phyloP scores from a whole-genome alignment of 2,888 invertebrate genomes.

The Cenopis cana region DNA sequence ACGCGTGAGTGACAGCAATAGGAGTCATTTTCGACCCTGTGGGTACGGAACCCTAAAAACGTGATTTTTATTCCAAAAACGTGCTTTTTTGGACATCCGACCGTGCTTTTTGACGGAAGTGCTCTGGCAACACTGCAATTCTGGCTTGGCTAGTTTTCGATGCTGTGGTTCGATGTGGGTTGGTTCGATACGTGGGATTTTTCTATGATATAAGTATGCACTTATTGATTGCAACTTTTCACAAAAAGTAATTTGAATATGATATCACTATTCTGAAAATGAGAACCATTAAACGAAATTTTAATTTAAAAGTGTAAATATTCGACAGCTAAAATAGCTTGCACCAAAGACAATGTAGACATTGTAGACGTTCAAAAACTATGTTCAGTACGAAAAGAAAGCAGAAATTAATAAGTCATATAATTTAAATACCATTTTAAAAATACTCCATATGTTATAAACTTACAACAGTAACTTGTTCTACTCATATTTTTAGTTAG shows the following conservation, averaged over 20 bases:
- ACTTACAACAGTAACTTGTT: not conserved
- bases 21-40: no score
- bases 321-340: no score
- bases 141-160: no score
- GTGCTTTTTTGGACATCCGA: no score
- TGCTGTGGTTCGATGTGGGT: no score
- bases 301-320: not conserved
- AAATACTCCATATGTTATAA: not conserved
- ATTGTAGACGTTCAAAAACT: conserved; percentile 7
- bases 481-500: not conserved
- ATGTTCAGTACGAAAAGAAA: not conserved
- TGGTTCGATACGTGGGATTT: not conserved
- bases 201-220: not conserved
- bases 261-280: not conserved
- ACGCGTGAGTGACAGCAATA: no score
- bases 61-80: no score
- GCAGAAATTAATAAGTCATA: not conserved
- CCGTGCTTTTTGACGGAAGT: no score
- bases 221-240: not conserved
- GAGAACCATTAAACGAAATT: not conserved
- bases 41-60: no score
- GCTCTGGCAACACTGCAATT: no score
- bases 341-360: conserved; percentile 7
- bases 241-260: not conserved
- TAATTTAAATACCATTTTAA: not conserved